These are phyloP conservation scores for Caranx melampygus DNA, from an alignment of 2,113 vertebrate species.

Conservation along the genomic window DNA sequence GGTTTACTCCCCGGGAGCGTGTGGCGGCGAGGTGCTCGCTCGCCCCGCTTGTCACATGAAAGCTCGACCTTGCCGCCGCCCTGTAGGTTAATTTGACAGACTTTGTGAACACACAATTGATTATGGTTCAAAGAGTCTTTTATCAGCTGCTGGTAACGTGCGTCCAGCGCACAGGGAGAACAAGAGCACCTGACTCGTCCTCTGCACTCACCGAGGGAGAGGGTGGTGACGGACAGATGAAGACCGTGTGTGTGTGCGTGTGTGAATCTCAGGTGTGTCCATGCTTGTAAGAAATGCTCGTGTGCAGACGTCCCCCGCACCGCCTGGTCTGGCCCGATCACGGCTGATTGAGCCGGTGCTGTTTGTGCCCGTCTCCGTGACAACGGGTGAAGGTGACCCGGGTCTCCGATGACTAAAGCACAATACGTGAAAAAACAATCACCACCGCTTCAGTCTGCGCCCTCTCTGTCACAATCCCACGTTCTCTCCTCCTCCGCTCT, in stretches of 20 bases:
- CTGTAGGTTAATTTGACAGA: slow-evolving; percentile 62
- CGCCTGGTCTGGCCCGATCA: slow-evolving; percentile 6
- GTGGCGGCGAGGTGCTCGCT: background rate
- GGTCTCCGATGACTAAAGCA: background rate
- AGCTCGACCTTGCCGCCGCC: slow-evolving; percentile 51
- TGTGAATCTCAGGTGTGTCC: slow-evolving; percentile 25
- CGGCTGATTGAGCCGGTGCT: background rate
- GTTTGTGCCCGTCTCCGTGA: slow-evolving; percentile 12
- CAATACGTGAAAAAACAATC: slow-evolving; percentile 20
- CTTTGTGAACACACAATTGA: slow-evolving; percentile 55
- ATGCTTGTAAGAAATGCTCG: slow-evolving; percentile 1
- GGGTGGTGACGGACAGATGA: slow-evolving; percentile 18
- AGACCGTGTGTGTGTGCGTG: background rate
- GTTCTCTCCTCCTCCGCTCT: background rate
- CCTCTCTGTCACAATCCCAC: too few relatives aligned
- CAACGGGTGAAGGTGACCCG: slow-evolving; percentile 25
- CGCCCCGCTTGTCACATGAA: slow-evolving; percentile 46
- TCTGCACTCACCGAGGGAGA: slow-evolving; percentile 6
- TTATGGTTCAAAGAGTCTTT: slow-evolving; percentile 68
- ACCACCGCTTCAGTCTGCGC: background rate
- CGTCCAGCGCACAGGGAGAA: slow-evolving; percentile 16
- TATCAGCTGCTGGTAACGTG: slow-evolving; percentile 51
- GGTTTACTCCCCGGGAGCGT: slow-evolving; percentile 29
- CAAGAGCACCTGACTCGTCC: slow-evolving; percentile 13
- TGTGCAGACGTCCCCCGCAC: background rate